These are phyloP conservation scores for Xylocopa sonorina DNA, from an alignment of 1,140 invertebrate genomes.

Conservation along the genomic window DNA sequence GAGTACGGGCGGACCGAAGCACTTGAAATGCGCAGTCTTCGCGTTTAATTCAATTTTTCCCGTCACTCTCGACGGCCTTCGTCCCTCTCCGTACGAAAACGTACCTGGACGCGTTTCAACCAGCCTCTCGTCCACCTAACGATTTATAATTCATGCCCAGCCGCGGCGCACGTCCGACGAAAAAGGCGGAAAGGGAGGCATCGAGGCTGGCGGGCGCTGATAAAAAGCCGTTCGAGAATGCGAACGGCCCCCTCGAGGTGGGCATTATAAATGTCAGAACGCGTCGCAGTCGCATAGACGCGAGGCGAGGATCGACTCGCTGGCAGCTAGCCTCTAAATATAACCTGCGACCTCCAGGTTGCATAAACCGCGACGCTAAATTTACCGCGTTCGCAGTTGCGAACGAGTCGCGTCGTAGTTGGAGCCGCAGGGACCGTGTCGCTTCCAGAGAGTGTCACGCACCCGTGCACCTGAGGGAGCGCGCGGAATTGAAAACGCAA, in stretches of 20 bases:
- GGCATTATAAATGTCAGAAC: neutral
- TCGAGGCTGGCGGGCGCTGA: too few relatives aligned
- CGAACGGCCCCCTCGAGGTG: neutral
- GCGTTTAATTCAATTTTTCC: neutral
- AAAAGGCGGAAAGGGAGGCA: too few relatives aligned
- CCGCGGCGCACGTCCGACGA: neutral
- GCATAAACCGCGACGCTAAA: slow-evolving; percentile 1
- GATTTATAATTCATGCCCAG: too few relatives aligned
- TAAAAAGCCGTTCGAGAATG: neutral
- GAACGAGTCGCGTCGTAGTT: too few relatives aligned
- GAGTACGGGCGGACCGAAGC: slow-evolving; percentile 35
- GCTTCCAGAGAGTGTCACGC: neutral
- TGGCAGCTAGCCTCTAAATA: slow-evolving; percentile 21
- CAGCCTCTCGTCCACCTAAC: too few relatives aligned
- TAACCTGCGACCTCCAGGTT: neutral
- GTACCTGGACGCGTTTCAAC: too few relatives aligned
- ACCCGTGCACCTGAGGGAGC: neutral
- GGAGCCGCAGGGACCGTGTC: neutral
- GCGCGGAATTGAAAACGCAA: too few relatives aligned
- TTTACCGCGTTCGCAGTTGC: neutral
- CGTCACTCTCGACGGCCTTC: too few relatives aligned
- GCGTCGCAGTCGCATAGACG: neutral
- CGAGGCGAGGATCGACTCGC: too few relatives aligned
- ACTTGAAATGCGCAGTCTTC: neutral
- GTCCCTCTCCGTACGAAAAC: neutral